Conservation (phyloP, 2,797 vertebrate genomes). For the Clangula hyemalis region DNA sequence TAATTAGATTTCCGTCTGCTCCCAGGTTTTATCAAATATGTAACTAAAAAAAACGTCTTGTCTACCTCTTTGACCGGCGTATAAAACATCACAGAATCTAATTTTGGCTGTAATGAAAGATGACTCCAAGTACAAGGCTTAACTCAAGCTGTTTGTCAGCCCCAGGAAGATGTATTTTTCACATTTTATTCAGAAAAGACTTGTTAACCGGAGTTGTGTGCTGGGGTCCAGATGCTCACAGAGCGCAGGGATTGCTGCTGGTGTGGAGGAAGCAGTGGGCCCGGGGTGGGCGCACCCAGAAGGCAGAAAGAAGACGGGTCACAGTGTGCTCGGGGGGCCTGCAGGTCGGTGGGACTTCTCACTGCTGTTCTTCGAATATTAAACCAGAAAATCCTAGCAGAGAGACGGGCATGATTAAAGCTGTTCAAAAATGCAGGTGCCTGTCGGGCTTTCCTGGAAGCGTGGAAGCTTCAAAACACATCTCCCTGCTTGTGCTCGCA, state of each 20-base stretch:
- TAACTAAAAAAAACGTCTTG: neutral
- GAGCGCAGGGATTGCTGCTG: neutral
- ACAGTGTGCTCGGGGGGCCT: neutral
- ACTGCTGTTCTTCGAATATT: neutral
- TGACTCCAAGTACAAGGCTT: neutral
- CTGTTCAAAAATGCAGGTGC: neutral
- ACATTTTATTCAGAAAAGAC: neutral
- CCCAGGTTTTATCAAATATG: neutral
- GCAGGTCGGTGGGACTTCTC: neutral
- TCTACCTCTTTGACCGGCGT: neutral
- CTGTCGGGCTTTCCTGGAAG: neutral
- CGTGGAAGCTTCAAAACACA: neutral
- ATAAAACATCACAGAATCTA: neutral
- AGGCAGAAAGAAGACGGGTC: neutral
- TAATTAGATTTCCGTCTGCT: slow-evolving; percentile 38
- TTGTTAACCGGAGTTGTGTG: neutral
- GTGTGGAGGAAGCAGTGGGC: neutral
- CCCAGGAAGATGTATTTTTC: neutral
- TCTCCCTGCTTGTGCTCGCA: neutral
- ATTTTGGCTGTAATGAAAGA: neutral
- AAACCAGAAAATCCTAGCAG: neutral
- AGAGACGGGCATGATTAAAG: neutral
- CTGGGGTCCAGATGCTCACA: neutral
- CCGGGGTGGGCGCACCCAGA: neutral
- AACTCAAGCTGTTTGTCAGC: fast-evolving